Evolutionary conservation across 2,113 vertebrate species (phyloP).

Genomic region (Forbesichthys agassizii): DNA sequence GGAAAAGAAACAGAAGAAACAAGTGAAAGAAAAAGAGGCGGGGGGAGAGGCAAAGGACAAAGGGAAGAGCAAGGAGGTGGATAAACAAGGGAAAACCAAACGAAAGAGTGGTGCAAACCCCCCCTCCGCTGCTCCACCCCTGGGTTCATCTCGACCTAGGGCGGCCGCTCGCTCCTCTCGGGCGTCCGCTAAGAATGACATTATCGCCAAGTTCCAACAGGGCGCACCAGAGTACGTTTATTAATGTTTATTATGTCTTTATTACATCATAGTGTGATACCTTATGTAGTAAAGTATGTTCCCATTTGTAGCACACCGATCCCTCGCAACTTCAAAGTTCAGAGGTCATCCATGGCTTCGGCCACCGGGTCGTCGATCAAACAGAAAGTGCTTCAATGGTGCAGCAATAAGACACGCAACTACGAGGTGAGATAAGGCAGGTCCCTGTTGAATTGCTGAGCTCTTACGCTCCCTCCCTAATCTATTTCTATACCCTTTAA

Average conservation of each 20-base stretch:
- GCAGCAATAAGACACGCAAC: constrained; percentile 73
- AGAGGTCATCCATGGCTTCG: constrained; percentile 60
- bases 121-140: constrained; percentile 30
- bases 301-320: constrained; percentile 62
- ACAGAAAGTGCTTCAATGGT: constrained; percentile 81
- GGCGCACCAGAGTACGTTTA: constrained; percentile 73
- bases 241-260: too few species aligned
- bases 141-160: constrained; percentile 52
- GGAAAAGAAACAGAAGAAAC: constrained; percentile 42
- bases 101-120: constrained; percentile 43
- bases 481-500: not conserved
- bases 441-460: not conserved
- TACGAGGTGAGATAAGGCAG: constrained; percentile 64
- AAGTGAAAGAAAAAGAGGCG: constrained; percentile 25
- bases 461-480: not conserved
- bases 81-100: constrained; percentile 64
- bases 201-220: constrained; percentile 79
- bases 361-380: constrained; percentile 74
- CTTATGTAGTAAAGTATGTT: not conserved
- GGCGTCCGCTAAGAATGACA: constrained; percentile 66
- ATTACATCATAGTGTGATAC: not conserved
- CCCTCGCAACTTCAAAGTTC: constrained; percentile 74
- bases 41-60: constrained; percentile 47
- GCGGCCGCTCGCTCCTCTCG: constrained; percentile 54
- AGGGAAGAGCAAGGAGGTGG: constrained; percentile 53